These are phyloP conservation scores for Palythoa grandis DNA, from an alignment of 92 coral and sea anemone species.

Conservation along the genomic window DNA sequence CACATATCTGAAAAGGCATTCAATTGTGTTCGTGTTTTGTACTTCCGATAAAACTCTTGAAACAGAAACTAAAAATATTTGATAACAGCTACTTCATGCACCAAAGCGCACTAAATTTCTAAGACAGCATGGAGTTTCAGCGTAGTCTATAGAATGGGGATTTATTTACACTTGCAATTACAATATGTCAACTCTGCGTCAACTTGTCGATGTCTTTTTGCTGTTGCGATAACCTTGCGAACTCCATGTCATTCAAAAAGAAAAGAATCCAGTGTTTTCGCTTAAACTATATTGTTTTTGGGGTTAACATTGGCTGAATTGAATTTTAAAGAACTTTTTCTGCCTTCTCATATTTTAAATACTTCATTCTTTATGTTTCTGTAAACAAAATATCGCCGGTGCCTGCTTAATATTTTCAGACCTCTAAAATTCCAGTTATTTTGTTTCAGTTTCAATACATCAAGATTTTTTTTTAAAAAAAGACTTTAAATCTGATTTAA, in stretches of 20 bases:
- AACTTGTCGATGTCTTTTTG: conserved; percentile 31
- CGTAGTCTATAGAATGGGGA: not conserved
- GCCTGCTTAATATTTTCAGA: conserved; percentile 5
- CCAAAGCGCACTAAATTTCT: not conserved
- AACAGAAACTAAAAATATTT: not conserved
- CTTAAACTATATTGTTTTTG: not conserved
- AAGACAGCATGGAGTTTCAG: not conserved
- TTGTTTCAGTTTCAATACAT: not conserved
- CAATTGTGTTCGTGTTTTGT: not conserved
- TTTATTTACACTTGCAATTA: conserved; percentile 20
- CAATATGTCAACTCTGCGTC: conserved; percentile 17
- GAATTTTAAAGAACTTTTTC: not conserved
- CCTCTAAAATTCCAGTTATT: not conserved
- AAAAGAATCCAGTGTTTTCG: not conserved
- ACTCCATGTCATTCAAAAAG: not conserved
- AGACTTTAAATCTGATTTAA: not conserved
- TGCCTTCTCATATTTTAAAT: not conserved
- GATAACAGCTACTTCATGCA: not conserved
- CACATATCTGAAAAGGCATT: not conserved
- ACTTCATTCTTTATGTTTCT: not conserved
- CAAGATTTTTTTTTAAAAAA: not conserved
- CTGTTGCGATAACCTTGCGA: conserved; percentile 37
- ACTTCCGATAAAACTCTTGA: not conserved
- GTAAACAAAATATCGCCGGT: not conserved
- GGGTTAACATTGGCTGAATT: not conserved